Evolutionary conservation across 64 coral and sea anemone genomes (phyloP).

Genomic region (Porites australiensis): DNA sequence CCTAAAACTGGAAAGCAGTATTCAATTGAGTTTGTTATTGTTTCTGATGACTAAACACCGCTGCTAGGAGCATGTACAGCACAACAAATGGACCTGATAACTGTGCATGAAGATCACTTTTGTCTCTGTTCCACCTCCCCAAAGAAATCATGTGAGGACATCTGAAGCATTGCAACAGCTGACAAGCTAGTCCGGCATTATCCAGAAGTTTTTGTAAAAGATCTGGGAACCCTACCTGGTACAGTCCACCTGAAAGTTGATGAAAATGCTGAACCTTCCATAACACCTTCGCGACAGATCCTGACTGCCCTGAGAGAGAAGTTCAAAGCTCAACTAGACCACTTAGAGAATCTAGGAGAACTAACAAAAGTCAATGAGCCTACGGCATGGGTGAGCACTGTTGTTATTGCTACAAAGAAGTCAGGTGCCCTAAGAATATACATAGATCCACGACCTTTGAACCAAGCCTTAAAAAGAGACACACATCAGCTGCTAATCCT

Average conservation of each 20-base stretch:
- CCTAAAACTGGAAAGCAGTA: background rate
- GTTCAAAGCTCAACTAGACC: conserved; percentile 42
- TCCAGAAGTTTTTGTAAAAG: background rate
- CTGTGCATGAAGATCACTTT: background rate
- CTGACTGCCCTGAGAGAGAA: conserved; percentile 45
- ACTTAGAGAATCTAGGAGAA: background rate
- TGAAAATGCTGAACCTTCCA: background rate
- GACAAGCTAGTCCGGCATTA: background rate
- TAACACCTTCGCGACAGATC: background rate
- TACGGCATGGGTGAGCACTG: conserved; percentile 18
- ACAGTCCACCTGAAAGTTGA: conserved; percentile 40
- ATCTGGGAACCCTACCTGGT: conserved; percentile 40
- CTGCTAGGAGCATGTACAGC: too few relatives aligned
- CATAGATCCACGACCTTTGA: background rate
- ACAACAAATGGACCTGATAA: too few relatives aligned
- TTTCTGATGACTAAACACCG: background rate
- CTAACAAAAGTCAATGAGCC: background rate
- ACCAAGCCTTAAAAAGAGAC: background rate
- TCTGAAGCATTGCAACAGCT: background rate
- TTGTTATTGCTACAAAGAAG: conserved; percentile 6
- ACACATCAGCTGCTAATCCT: conserved; percentile 39
- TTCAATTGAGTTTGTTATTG: conserved; percentile 20
- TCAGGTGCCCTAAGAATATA: background rate
- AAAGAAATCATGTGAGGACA: background rate
- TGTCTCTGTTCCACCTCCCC: background rate